Conservation (phyloP, 2,113 vertebrate genomes). For the Suncus etruscus region DNA sequence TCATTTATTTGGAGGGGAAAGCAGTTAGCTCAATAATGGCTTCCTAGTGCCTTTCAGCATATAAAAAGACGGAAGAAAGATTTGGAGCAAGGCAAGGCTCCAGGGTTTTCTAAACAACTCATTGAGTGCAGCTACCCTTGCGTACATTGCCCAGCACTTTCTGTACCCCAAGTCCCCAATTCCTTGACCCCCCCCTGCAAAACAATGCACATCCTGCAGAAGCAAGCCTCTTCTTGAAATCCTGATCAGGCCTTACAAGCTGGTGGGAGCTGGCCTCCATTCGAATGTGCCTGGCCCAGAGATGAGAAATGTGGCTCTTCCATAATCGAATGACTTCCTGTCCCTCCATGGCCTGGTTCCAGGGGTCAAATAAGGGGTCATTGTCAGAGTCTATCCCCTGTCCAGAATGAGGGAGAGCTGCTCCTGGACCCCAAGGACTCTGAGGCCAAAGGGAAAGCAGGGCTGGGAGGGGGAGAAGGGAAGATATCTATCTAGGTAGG, state of each 20-base stretch:
- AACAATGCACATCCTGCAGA: not conserved
- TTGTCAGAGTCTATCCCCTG: slow-evolving; percentile 58
- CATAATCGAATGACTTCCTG: slow-evolving; percentile 68
- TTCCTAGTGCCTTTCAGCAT: slow-evolving; percentile 79
- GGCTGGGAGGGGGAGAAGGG: not conserved
- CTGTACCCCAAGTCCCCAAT: not conserved
- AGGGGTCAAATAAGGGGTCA: slow-evolving; percentile 68
- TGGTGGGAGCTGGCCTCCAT: not conserved
- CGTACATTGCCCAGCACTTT: slow-evolving; percentile 68
- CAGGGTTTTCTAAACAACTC: slow-evolving; percentile 81
- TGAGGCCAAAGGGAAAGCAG: slow-evolving; percentile 51
- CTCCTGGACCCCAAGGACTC: slow-evolving; percentile 34
- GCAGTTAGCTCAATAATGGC: slow-evolving; percentile 76
- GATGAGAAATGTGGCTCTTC: slow-evolving; percentile 50
- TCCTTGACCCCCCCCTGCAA: not conserved
- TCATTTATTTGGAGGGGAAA: slow-evolving; percentile 79
- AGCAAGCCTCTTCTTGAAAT: not conserved
- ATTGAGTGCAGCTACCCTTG: slow-evolving; percentile 67
- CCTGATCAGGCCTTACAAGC: slow-evolving; percentile 11
- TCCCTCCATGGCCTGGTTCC: slow-evolving; percentile 56
- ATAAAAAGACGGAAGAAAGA: slow-evolving; percentile 80
- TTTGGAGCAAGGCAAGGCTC: slow-evolving; percentile 78
- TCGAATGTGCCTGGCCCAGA: not conserved
- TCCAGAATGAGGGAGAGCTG: too few relatives aligned
- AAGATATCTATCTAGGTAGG: slow-evolving; percentile 32